A percentile compares a stretch with the other conserved stretches of the same genome.
Conservation (phyloP, 2,797 vertebrate genomes). For the Malurus splendens region DNA sequence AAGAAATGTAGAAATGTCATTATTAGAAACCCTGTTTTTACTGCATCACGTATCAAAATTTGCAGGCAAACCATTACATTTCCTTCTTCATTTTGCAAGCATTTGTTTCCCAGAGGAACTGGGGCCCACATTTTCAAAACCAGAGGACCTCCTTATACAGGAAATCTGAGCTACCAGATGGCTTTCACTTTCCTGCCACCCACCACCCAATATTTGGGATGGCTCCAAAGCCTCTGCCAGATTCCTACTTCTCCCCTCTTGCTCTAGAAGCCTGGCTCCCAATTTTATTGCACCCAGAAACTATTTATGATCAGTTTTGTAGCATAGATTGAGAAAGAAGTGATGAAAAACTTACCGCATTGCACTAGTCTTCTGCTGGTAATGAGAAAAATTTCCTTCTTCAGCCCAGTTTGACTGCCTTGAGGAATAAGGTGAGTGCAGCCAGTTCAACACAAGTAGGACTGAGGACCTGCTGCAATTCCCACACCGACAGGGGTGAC, state of each 20-base stretch:
- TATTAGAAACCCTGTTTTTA: conserved; percentile 56
- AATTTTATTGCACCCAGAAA: conserved; percentile 47
- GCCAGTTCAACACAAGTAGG: background rate
- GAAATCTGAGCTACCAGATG: conserved; percentile 57
- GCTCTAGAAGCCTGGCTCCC: conserved; percentile 43
- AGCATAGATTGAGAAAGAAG: conserved; percentile 12
- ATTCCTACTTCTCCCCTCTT: conserved; percentile 51
- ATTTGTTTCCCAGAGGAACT: conserved; percentile 45
- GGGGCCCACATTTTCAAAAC: conserved; percentile 50
- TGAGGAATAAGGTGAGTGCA: background rate
- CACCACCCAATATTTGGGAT: conserved; percentile 53
- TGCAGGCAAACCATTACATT: conserved; percentile 38
- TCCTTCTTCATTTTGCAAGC: conserved; percentile 39
- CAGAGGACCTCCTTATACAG: conserved; percentile 49
- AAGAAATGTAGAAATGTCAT: conserved; percentile 59
- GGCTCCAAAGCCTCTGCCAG: conserved; percentile 44
- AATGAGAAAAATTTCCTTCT: background rate
- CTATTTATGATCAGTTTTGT: conserved; percentile 45
- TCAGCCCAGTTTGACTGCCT: background rate
- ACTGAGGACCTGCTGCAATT: background rate
- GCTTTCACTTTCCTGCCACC: conserved; percentile 51
- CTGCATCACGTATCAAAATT: conserved; percentile 56
- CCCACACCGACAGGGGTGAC: background rate
- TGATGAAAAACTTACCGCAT: background rate
- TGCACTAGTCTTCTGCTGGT: background rate